Evolutionary conservation across 2,888 invertebrate genomes (phyloP), one percentile per base, ranked within the genome.

Genomic region (Willowsia nigromaculata): DNA sequence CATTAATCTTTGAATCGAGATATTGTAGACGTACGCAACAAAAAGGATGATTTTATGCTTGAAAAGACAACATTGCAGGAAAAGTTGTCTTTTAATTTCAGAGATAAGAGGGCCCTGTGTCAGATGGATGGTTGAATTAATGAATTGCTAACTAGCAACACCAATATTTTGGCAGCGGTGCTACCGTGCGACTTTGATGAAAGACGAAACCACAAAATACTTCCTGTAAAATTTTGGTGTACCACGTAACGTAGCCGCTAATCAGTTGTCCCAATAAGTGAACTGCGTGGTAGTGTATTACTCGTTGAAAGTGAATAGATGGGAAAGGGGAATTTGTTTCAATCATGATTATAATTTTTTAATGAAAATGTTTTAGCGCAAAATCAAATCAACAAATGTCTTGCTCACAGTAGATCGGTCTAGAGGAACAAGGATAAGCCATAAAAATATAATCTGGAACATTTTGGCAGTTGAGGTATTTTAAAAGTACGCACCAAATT

Each of bases 151-250:
- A 50, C 50, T n/a, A 80, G 2, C 18, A 37, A 27, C n/a, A n/a
- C 9, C 43, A 25, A 27, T 15, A 15, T 33, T 40, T 80, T 6
- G 56, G 59, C 25, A 80, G 59, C 56, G 37, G 76, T 13, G 78
- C 33, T 53, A 62, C 82, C 65, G 62, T 65, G 82, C 50, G 56
- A 56, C 74, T 85, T 85, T 85, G 76, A 78, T 78, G 85, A 62
- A 56, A 85, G 65, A 76, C 27, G 59, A 25, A 43, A 85, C 89
- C 89, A 74, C 89, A 85, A 89, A 89, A 81, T 40, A 81, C 89
- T 89, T 89, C 89, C 89, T 84, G 89, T 56, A 59, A 43, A 81
- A 65, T 74, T 30, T 82, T 81, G 82, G 88, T 74, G 47, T 62
- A 87, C 87, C 80, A 47, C 56, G 50, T 37, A 80, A 81, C 74